A percentile compares a stretch with the other conserved stretches of the same genome.
phyloP scores from a whole-genome alignment of 2,797 vertebrate genomes.

The Falco rusticolus region DNA sequence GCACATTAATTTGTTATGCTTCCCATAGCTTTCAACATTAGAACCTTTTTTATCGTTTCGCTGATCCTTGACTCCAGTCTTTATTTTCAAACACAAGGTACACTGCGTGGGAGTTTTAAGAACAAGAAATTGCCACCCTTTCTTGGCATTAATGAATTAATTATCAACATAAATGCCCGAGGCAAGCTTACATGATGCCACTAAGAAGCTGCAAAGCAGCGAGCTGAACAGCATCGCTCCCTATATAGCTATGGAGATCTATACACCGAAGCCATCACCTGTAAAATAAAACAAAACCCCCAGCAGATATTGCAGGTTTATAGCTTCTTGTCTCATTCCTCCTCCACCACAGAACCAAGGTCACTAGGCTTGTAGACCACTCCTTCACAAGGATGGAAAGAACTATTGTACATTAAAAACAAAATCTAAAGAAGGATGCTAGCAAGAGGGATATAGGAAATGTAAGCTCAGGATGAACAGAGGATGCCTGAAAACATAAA shows the following conservation, averaged over 20 bases:
- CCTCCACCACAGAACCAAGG: not conserved
- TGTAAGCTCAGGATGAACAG: not conserved
- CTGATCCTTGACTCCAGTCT: slow-evolving; percentile 54
- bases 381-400: not conserved
- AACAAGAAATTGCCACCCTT: slow-evolving; percentile 60
- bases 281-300: not conserved
- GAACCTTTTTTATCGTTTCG: slow-evolving; percentile 53
- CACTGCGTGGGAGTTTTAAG: slow-evolving; percentile 54
- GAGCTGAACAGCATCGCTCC: not conserved
- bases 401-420: not conserved
- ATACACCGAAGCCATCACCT: not conserved
- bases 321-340: not conserved
- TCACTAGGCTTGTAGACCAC: not conserved
- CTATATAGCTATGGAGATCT: not conserved
- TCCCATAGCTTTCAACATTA: slow-evolving; percentile 29
- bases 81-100: slow-evolving; percentile 20
- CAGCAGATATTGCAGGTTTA: not conserved
- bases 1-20: not conserved
- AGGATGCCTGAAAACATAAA: not conserved
- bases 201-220: slow-evolving; percentile 41
- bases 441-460: not conserved
- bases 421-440: not conserved
- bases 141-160: slow-evolving; percentile 45
- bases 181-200: slow-evolving; percentile 57
- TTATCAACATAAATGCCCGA: slow-evolving; percentile 45